phyloP scores from a whole-genome alignment of 2,888 invertebrate species.

The Poecilus cupreus region DNA sequence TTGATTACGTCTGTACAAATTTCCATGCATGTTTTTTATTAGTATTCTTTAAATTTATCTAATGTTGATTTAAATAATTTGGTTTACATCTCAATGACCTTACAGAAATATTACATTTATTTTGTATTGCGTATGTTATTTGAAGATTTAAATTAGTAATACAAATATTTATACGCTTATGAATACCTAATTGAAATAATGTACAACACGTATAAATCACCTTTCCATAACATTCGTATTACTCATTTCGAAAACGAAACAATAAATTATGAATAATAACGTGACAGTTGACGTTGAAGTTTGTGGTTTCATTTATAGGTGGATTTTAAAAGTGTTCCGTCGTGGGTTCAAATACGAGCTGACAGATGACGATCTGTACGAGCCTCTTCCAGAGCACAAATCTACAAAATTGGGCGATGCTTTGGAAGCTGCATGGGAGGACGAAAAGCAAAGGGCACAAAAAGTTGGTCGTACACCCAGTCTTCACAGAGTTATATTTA shows the following conservation, averaged over 20 bases:
- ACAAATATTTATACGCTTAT: too few relatives aligned
- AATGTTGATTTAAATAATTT: neutral
- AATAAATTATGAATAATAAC: neutral
- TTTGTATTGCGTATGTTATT: too few relatives aligned
- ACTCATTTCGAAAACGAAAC: too few relatives aligned
- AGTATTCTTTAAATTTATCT: neutral
- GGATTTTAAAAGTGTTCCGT: slow-evolving; percentile 73
- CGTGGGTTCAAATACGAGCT: slow-evolving; percentile 73
- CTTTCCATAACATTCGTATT: too few relatives aligned
- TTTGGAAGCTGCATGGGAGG: slow-evolving; percentile 69
- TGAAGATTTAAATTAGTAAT: too few relatives aligned
- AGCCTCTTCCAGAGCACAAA: slow-evolving; percentile 71
- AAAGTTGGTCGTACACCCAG: slow-evolving; percentile 61
- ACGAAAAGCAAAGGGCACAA: slow-evolving; percentile 62
- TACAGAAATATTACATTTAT: neutral
- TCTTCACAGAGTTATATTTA: slow-evolving; percentile 65
- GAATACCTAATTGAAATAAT: neutral
- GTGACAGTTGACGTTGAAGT: too few relatives aligned
- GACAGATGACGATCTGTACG: slow-evolving; percentile 73
- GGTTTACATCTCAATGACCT: neutral
- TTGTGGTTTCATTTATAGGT: slow-evolving; percentile 69
- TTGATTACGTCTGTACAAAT: too few relatives aligned
- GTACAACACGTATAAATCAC: neutral
- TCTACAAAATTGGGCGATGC: slow-evolving; percentile 71
- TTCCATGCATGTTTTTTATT: too few relatives aligned